phyloP scores from a whole-genome alignment of 2,113 vertebrate genomes.

The Cephalophus harveyi region DNA sequence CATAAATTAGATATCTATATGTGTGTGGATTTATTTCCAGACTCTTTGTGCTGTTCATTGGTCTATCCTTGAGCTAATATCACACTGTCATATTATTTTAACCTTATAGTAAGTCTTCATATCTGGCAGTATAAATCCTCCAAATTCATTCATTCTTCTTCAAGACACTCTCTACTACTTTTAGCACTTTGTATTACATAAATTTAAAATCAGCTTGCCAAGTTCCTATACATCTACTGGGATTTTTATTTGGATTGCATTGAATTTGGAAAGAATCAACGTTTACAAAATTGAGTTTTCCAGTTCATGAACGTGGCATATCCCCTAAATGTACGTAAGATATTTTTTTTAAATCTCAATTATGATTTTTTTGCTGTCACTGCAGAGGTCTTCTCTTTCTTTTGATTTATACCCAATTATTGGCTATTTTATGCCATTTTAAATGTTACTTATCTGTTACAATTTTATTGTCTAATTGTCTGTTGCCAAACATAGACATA shows the following conservation, averaged over 20 bases:
- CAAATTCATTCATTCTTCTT: background rate
- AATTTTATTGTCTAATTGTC: background rate
- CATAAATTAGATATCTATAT: background rate
- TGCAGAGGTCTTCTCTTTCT: background rate
- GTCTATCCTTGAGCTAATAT: background rate
- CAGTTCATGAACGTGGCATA: background rate
- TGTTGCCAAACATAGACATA: background rate
- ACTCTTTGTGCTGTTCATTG: background rate
- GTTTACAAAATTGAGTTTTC: constrained; percentile 3
- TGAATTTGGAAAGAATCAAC: background rate
- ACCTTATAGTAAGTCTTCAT: background rate
- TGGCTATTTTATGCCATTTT: background rate
- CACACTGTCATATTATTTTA: background rate
- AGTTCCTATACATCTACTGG: background rate
- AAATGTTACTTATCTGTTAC: background rate
- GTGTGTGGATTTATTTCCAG: background rate
- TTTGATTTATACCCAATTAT: background rate
- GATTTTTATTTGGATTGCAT: background rate
- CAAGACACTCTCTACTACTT: background rate
- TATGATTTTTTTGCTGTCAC: background rate
- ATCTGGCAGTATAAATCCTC: background rate
- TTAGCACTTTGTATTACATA: background rate
- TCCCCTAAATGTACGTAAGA: background rate
- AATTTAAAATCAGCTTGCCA: background rate
- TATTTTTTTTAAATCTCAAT: background rate